phyloP scores from a whole-genome alignment of 2,797 vertebrate species.

The Acrossocheilus wenchowensis region DNA sequence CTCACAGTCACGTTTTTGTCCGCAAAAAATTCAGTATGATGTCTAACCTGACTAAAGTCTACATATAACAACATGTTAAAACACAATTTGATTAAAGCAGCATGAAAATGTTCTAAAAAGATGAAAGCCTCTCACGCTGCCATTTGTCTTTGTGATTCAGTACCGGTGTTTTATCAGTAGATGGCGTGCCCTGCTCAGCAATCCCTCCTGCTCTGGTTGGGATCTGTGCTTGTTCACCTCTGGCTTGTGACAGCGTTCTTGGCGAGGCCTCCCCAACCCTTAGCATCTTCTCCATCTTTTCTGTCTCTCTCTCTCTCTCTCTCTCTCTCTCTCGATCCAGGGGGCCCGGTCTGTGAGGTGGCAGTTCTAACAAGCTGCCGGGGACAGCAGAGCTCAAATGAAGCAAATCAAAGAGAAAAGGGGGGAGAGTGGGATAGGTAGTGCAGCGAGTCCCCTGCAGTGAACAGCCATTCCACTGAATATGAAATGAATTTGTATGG shows the following conservation, averaged over 20 bases:
- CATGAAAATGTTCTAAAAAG: background rate
- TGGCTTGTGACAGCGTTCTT: slow-evolving; percentile 76
- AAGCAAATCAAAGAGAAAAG: slow-evolving; percentile 85
- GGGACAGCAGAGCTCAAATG: slow-evolving; percentile 82
- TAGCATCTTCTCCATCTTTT: slow-evolving; percentile 41
- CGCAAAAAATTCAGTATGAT: background rate
- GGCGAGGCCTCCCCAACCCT: slow-evolving; percentile 72
- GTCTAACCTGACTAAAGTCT: background rate
- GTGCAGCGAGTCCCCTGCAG: slow-evolving; percentile 77
- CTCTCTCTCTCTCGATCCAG: slow-evolving; percentile 50
- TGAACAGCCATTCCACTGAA: slow-evolving; percentile 81
- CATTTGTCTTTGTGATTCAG: slow-evolving; percentile 56
- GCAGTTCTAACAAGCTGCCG: slow-evolving; percentile 85
- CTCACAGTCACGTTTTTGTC: background rate
- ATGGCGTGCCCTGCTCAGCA: slow-evolving; percentile 78
- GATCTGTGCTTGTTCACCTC: slow-evolving; percentile 76
- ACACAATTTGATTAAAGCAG: background rate
- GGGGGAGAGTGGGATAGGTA: slow-evolving; percentile 76
- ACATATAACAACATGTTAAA: background rate
- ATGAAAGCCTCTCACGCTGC: background rate
- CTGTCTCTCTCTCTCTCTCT: background rate
- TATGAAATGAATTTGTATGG: slow-evolving; percentile 83
- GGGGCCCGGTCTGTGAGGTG: slow-evolving; percentile 83
- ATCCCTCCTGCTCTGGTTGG: slow-evolving; percentile 63
- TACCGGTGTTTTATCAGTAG: slow-evolving; percentile 73